Percentiles rank a stretch among this genome's conserved stretches.
phyloP scores from a whole-genome alignment of 1,140 invertebrate genomes.

The Eupristina koningsbergeri region DNA sequence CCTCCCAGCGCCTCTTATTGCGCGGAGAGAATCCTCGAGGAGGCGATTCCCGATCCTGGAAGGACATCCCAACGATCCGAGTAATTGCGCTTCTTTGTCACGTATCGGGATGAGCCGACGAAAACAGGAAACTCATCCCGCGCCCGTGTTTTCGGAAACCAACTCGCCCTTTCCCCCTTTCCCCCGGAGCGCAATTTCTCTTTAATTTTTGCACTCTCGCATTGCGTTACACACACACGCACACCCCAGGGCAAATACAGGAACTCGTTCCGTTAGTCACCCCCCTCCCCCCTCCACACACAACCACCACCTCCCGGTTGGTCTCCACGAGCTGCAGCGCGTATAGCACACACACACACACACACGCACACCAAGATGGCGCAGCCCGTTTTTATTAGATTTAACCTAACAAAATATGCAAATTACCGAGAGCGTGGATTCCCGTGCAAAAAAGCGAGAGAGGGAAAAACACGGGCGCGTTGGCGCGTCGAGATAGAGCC shows the following conservation, averaged over 20 bases:
- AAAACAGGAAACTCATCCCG: slow-evolving; percentile 2
- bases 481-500: not conserved
- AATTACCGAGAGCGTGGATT: slow-evolving; percentile 56
- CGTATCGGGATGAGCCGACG: not conserved
- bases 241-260: not conserved
- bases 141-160: no score
- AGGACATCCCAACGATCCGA: not conserved
- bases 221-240: not conserved
- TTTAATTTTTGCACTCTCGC: slow-evolving; percentile 7
- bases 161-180: not conserved
- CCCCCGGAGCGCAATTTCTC: not conserved
- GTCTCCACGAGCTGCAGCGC: not conserved
- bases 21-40: slow-evolving; percentile 19
- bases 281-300: no score
- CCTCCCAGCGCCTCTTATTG: slow-evolving; percentile 2
- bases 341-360: no score
- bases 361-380: not conserved
- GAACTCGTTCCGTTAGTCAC: slow-evolving; percentile 25
- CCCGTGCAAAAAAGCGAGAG: not conserved
- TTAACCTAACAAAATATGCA: slow-evolving; percentile 68
- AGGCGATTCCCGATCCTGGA: not conserved
- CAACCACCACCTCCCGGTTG: no score
- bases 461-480: slow-evolving; percentile 32
- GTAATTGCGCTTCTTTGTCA: slow-evolving; percentile 15
- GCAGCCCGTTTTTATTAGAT: slow-evolving; percentile 47